phyloP scores from a whole-genome alignment of 2,888 invertebrate species.

The Drosophila pseudotakahashii region DNA sequence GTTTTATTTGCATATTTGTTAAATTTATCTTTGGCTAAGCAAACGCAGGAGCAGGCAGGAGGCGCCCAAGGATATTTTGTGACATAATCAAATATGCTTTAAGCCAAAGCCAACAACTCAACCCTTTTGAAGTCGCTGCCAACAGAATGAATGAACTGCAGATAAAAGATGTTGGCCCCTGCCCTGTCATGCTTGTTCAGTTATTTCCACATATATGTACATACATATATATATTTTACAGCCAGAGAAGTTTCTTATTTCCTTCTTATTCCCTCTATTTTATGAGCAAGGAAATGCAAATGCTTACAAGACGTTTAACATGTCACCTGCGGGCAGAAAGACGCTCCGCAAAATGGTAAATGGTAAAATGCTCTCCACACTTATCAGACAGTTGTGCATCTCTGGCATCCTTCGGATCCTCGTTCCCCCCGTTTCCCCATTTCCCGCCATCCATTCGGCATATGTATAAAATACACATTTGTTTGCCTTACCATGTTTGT shows the following conservation, averaged over 20 bases:
- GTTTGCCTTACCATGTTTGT: conserved; percentile 75
- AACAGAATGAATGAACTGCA: conserved; percentile 56
- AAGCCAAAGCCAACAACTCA: conserved; percentile 62
- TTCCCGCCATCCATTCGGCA: conserved; percentile 9
- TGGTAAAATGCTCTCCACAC: conserved; percentile 63
- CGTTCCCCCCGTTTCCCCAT: conserved; percentile 1
- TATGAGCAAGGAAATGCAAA: conserved; percentile 56
- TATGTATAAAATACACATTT: conserved; percentile 71
- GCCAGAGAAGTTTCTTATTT: conserved; percentile 31
- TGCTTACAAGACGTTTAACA: conserved; percentile 79
- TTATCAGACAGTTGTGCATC: conserved; percentile 79
- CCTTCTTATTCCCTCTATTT: conserved; percentile 43
- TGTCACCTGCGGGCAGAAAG: conserved; percentile 77
- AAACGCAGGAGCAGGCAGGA: conserved; percentile 42
- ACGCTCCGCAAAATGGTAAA: conserved; percentile 59
- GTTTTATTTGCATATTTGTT: conserved; percentile 74
- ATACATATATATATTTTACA: conserved; percentile 24
- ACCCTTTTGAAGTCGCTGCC: conserved; percentile 68
- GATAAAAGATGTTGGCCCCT: conserved; percentile 59
- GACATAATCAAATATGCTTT: conserved; percentile 79
- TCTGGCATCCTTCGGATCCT: conserved; percentile 30
- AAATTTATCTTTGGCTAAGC: conserved; percentile 71
- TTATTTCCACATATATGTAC: conserved; percentile 60
- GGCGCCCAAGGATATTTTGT: conserved; percentile 60
- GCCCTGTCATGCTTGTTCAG: conserved; percentile 45